phyloP scores from a whole-genome alignment of 1,140 invertebrate genomes.

The Zeugodacus cucurbitae region DNA sequence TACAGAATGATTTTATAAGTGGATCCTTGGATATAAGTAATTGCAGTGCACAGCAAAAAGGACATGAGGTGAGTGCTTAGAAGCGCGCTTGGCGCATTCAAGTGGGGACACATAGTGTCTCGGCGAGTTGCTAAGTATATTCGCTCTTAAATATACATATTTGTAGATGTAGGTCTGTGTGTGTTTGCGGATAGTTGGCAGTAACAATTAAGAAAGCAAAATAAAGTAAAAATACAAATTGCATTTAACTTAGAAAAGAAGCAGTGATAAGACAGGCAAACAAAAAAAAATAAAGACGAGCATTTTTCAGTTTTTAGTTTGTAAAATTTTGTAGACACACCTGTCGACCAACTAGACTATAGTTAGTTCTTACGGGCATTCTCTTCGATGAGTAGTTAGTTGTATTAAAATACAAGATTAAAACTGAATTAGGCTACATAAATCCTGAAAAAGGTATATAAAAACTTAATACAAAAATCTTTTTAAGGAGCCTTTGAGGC shows the following conservation, averaged over 20 bases:
- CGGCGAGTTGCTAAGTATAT: conserved; percentile 33
- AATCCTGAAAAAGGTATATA: no score
- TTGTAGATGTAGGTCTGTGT: background rate
- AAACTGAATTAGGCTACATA: no score
- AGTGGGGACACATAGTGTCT: background rate
- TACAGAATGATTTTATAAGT: conserved; percentile 98
- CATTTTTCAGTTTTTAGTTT: no score
- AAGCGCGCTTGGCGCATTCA: background rate
- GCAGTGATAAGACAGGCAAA: background rate
- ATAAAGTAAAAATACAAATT: background rate
- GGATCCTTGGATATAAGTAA: conserved; percentile 93
- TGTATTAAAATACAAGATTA: no score
- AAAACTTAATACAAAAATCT: no score
- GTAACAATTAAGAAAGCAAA: background rate
- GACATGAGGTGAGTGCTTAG: conserved; percentile 75
- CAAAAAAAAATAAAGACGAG: no score
- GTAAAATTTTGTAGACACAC: no score
- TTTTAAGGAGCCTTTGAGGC: no score
- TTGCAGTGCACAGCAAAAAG: conserved; percentile 92
- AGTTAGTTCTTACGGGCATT: no score
- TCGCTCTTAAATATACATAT: background rate
- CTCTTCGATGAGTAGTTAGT: no score
- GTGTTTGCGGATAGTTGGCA: background rate
- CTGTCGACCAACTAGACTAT: no score
- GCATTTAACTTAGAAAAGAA: background rate